Evolutionary conservation across 2,113 vertebrate species (phyloP).

Genomic region (Excalfactoria chinensis): DNA sequence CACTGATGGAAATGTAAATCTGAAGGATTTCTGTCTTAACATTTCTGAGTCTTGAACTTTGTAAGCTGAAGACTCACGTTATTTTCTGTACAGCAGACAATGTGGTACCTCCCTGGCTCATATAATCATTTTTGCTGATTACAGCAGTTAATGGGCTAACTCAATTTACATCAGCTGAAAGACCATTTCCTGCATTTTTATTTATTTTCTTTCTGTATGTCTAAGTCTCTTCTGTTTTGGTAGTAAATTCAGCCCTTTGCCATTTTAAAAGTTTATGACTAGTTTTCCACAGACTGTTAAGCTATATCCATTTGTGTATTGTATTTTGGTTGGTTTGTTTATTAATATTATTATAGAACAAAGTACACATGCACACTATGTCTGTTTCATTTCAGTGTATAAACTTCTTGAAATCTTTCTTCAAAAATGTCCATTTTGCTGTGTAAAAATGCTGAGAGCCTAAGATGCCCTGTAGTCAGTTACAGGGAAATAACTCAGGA

Average conservation of each 20-base stretch:
- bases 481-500: not conserved
- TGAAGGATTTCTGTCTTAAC: constrained; percentile 17
- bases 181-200: not conserved
- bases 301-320: not conserved
- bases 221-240: not conserved
- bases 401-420: not conserved
- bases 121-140: constrained; percentile 40
- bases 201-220: not conserved
- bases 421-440: not conserved
- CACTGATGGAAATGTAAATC: constrained; percentile 26
- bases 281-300: constrained; percentile 3
- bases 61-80: constrained; percentile 31
- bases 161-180: constrained; percentile 30
- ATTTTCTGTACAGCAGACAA: constrained; percentile 18
- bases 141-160: constrained; percentile 28
- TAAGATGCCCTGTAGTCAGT: not conserved
- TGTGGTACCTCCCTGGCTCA: not conserved
- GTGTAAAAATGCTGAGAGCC: not conserved
- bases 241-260: constrained; percentile 15
- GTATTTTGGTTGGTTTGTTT: too few species aligned
- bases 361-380: not conserved
- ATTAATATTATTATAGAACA: not conserved
- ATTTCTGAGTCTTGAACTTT: not conserved
- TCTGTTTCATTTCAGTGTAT: not conserved
- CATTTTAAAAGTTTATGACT: not conserved